phyloP scores from a whole-genome alignment of 64 coral and sea anemone species.

The Montipora efflorescens region DNA sequence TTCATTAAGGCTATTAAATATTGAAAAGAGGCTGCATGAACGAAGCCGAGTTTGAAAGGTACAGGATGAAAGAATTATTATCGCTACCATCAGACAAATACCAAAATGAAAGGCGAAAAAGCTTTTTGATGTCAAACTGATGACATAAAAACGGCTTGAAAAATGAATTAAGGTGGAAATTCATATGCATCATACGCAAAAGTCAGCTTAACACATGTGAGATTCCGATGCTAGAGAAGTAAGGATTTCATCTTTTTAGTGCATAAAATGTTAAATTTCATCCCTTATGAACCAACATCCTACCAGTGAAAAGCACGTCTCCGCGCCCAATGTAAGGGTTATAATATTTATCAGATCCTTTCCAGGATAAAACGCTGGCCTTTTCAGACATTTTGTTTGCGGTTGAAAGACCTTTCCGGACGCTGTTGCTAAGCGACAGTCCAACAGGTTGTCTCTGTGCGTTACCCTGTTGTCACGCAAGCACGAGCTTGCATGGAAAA shows the following conservation, averaged over 20 bases:
- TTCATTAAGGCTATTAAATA: too few species aligned
- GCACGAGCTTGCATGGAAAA: too few species aligned
- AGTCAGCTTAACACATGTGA: neutral
- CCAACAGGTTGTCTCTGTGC: neutral
- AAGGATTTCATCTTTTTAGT: too few species aligned
- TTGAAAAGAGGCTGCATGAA: too few species aligned
- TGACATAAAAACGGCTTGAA: too few species aligned
- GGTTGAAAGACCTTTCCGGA: neutral
- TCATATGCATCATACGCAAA: too few species aligned
- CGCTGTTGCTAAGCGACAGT: conserved; percentile 82
- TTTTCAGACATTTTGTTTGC: conserved; percentile 62
- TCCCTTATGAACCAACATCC: neutral
- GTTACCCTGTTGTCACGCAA: neutral
- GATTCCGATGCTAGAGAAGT: neutral
- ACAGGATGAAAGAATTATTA: too few species aligned
- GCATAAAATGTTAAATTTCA: neutral
- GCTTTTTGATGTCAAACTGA: too few species aligned
- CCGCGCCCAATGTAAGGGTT: conserved; percentile 95
- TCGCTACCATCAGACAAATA: too few species aligned
- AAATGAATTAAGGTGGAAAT: too few species aligned
- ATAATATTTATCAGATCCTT: conserved; percentile 94
- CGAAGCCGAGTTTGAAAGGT: too few species aligned
- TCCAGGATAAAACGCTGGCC: conserved; percentile 78
- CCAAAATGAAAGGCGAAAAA: too few species aligned
- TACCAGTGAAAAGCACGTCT: conserved; percentile 93